A percentile compares a stretch with the other conserved stretches of the same genome.
Conservation (phyloP, 64 coral and sea anemone species). For the Exaiptasia diaphana region DNA sequence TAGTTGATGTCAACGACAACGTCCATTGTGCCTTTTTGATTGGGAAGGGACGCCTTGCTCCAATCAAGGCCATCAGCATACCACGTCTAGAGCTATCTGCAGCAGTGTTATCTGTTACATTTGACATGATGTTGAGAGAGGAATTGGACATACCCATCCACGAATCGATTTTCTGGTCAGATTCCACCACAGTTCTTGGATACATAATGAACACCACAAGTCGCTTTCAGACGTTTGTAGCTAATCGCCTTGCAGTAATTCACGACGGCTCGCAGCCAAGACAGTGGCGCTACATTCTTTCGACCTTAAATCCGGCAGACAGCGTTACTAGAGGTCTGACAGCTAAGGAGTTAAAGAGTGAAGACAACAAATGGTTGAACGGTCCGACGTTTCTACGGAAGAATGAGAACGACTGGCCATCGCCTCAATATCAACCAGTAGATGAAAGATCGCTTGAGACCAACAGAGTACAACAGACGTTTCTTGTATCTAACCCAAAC, state of each 20-base stretch:
- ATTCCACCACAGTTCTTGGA: background rate
- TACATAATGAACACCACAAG: background rate
- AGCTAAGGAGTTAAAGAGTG: background rate
- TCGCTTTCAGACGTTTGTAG: conserved; percentile 2
- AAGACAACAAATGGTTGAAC: background rate
- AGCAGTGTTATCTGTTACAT: background rate
- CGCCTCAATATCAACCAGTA: background rate
- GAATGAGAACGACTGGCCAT: background rate
- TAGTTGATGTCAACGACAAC: background rate
- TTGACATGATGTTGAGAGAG: background rate
- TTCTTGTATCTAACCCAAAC: background rate
- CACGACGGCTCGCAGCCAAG: background rate
- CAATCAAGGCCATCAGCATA: conserved; percentile 13
- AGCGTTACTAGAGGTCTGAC: background rate
- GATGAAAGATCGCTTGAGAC: background rate
- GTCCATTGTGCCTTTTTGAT: background rate
- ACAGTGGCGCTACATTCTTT: background rate
- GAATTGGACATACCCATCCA: background rate
- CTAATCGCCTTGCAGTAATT: conserved; percentile 22
- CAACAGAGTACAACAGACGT: background rate
- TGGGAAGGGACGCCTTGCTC: conserved; percentile 29
- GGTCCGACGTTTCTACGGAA: background rate
- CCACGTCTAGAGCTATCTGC: conserved; percentile 16
- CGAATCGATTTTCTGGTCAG: conserved; percentile 3
- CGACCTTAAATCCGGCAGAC: background rate